phyloP scores from a whole-genome alignment of 2,888 invertebrate species.

The Odontothrips loti region DNA sequence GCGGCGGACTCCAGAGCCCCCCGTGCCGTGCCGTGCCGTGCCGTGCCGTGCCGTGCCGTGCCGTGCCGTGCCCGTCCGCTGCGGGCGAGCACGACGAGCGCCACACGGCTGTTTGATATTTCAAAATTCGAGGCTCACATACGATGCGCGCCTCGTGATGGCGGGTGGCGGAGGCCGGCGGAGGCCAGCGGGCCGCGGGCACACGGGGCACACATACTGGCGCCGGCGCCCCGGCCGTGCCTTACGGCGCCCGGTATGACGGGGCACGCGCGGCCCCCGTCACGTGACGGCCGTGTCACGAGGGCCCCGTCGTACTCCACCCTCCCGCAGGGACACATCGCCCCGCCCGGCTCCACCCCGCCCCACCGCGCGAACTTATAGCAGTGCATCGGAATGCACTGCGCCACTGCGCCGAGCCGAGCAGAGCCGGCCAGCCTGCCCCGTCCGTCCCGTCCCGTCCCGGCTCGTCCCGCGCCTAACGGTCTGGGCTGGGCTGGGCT shows the following conservation, averaged over 20 bases:
- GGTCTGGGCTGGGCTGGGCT: background rate
- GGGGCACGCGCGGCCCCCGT: too few species aligned
- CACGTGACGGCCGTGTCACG: too few species aligned
- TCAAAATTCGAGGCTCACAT: background rate
- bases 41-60: background rate
- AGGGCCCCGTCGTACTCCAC: too few species aligned
- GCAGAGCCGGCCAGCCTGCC: background rate
- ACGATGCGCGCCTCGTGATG: background rate
- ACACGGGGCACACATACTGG: too few species aligned
- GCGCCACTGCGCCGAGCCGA: background rate
- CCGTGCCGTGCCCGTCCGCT: background rate
- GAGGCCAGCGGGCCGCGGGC: background rate
- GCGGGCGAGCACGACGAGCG: background rate
- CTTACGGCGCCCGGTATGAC: too few species aligned
- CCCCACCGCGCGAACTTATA: background rate
- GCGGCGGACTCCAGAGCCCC: background rate
- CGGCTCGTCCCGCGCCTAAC: background rate
- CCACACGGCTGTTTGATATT: background rate
- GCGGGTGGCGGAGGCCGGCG: background rate
- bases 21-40: background rate
- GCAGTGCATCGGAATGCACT: background rate
- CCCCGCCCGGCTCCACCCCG: background rate
- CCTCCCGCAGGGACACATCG: background rate
- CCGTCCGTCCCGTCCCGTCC: background rate
- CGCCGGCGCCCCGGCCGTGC: too few species aligned